Conservation (phyloP, 2,888 invertebrate genomes). For the Drosophila histrio region DNA sequence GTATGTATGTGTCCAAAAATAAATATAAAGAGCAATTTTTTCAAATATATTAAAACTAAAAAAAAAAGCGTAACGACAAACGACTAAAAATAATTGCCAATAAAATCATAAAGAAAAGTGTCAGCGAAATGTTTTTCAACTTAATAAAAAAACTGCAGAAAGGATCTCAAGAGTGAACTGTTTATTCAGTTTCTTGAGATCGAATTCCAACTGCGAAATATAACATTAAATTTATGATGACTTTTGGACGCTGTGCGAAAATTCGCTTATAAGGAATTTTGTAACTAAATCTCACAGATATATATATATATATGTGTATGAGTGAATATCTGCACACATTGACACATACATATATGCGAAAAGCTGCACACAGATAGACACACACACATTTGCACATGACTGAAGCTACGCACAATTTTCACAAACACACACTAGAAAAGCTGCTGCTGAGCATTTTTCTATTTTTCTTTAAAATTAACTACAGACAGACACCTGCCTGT, state of each 20-base stretch:
- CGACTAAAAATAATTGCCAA: slow-evolving; percentile 10
- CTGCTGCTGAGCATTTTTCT: slow-evolving; percentile 34
- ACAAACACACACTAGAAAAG: slow-evolving; percentile 36
- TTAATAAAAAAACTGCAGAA: slow-evolving; percentile 5
- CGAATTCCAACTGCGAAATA: slow-evolving; percentile 16
- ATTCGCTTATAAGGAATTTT: slow-evolving; percentile 84
- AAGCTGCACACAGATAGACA: slow-evolving; percentile 38
- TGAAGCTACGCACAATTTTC: slow-evolving; percentile 67
- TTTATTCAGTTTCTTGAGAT: not conserved
- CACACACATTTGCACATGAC: slow-evolving; percentile 30
- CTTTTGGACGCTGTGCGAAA: slow-evolving; percentile 52
- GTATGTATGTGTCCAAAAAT: slow-evolving; percentile 59
- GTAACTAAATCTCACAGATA: slow-evolving; percentile 82
- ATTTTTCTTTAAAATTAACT: slow-evolving; percentile 74
- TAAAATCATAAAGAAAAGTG: slow-evolving; percentile 37
- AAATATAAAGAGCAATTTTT: slow-evolving; percentile 28
- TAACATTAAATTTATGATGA: slow-evolving; percentile 43
- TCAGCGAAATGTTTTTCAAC: not conserved
- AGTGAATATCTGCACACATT: slow-evolving; percentile 54
- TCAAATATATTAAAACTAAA: slow-evolving; percentile 27
- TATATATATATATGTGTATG: slow-evolving; percentile 50
- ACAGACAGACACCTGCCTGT: slow-evolving; percentile 76
- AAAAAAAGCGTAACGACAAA: not conserved
- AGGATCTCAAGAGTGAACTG: not conserved
- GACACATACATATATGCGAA: slow-evolving; percentile 32